Evolutionary conservation across 2,888 invertebrate species (phyloP), one percentile per base, ranked within the genome.

Genomic region (Kuschelorhynchus macadamiae): DNA sequence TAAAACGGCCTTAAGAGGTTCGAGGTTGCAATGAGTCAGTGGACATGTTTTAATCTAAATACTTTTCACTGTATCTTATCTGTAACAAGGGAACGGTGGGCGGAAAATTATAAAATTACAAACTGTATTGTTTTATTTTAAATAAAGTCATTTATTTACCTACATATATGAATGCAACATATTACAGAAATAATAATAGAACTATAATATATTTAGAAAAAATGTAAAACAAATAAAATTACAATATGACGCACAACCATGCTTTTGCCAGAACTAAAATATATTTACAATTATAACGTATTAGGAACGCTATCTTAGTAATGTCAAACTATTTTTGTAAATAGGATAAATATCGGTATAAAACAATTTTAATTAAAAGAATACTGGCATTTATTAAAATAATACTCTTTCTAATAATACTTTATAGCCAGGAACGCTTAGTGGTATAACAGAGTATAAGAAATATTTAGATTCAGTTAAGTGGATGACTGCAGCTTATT

Each of bases 131-230:
- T n/a, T n/a, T n/a, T n/a, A n/a, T n/a, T n/a, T n/a, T 55, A 55
- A 55, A 39, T 55, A 55, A 55, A 41, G 17, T 52, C 25, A 53
- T 57, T 57, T 57, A 57, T 57, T 57, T 57, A 57, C 57, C 57
- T 57, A 57, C 57, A 57, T 46, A 14, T 44, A 57, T 57, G 57
- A 57, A 57, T 57, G 57, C 57, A 57, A 57, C 57, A 57, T 57
- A 57, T 57, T 42, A 42, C 33, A 36, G 12, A 36, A 36, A 36
- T 36, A 12, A 7, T 11, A 36, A 36, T 36, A 9, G 5, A 32
- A 32, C 32, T 5, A 36, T 36, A 36, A 36, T 39, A 39, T 53
- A 17, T 36, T 8, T 11, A 30, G 14, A 32, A 50, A 50, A 30
- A 17, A 16, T 17, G 32, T 50, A 16, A 44, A 25, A 25, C 25